phyloP scores from a whole-genome alignment of 1,140 invertebrate genomes.

The Drosophila ohnishii region DNA sequence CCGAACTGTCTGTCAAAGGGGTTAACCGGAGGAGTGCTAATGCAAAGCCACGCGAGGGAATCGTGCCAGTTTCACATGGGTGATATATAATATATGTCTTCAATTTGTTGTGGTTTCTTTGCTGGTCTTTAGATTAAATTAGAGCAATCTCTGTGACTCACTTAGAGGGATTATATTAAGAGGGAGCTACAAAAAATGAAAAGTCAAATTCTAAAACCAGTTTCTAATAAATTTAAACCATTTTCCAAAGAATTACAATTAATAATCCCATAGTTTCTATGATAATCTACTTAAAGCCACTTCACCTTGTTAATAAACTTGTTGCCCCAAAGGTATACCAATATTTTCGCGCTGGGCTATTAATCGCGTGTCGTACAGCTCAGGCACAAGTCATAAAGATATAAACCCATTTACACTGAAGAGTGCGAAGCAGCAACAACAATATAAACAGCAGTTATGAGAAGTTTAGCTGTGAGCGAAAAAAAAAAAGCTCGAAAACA shows the following conservation, averaged over 20 bases:
- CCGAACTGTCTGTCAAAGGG: slow-evolving; percentile 13
- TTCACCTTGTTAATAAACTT: slow-evolving; percentile 2
- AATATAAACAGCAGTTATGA: slow-evolving; percentile 25
- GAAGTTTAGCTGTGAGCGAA: slow-evolving; percentile 18
- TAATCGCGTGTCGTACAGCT: slow-evolving; percentile 61
- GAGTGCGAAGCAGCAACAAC: slow-evolving; percentile 25
- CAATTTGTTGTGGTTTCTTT: not conserved
- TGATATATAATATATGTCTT: not conserved
- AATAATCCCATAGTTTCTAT: not conserved
- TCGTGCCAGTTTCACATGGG: not conserved
- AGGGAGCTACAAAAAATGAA: not conserved
- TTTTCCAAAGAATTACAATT: not conserved
- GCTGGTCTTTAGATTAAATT: not conserved
- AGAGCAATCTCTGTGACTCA: slow-evolving; percentile 1
- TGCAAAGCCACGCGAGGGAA: slow-evolving; percentile 6
- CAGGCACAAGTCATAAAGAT: slow-evolving; percentile 63
- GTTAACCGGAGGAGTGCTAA: slow-evolving; percentile 2
- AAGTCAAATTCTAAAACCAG: not conserved
- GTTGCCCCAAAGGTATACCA: slow-evolving; percentile 16
- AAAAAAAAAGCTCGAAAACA: slow-evolving; percentile 17
- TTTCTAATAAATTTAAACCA: too few relatives aligned
- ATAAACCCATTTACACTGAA: slow-evolving; percentile 64
- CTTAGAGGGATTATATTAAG: not conserved
- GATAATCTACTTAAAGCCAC: not conserved
- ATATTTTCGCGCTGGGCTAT: slow-evolving; percentile 47